Evolutionary conservation across 2,888 invertebrate genomes (phyloP), one percentile per base, ranked within the genome.

Genomic region (Mesopsocus fuscifrons): DNA sequence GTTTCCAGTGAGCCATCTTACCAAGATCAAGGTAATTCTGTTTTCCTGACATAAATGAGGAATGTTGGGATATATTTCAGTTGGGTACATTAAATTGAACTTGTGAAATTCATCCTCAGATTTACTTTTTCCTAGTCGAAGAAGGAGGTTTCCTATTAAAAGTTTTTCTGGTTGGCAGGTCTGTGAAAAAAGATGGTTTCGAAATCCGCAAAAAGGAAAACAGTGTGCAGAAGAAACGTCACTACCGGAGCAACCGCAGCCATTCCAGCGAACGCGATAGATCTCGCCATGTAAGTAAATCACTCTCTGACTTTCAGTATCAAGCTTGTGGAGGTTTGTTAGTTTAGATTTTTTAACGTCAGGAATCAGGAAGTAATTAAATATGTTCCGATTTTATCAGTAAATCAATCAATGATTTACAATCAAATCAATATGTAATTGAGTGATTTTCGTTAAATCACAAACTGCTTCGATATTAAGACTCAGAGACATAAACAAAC

Each of bases 181-280:
- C 44, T 31, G 47, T 47, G 4, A 54, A 55, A 44, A 67, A 69
- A 48, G 68, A 63, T 46, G 72, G 74, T 52, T 77, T 78, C 56
- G 77, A 77, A 57, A 74, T 78, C 49, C 64, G 76, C 53, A 67
- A 83, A 65, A 78, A 85, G 64, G 74, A 78, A 61, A 69, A 83
- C 61, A 69, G 85, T 60, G 72, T 81, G 9, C 87, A 88, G 58
- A 84, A 84, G 58, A 88, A 88, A 56, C 72, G 89, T 8, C 87
- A 88, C 50, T 89, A 89, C 57, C 71, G 87, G 11, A 66, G 65
- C 44, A 84, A 82, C 44, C 85, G 87, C 56, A 77, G 82, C 46
- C 83, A 83, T 55, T 83, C 81, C 3, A 80, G 77, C 2, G 74
- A 69, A 20, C 76, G 74, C 52, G 65, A 63, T 38, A 62, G 60